Percentiles rank a stretch among this genome's conserved stretches.
phyloP scores from a whole-genome alignment of 2,797 vertebrate genomes.

The Rhodeus uyekii region DNA sequence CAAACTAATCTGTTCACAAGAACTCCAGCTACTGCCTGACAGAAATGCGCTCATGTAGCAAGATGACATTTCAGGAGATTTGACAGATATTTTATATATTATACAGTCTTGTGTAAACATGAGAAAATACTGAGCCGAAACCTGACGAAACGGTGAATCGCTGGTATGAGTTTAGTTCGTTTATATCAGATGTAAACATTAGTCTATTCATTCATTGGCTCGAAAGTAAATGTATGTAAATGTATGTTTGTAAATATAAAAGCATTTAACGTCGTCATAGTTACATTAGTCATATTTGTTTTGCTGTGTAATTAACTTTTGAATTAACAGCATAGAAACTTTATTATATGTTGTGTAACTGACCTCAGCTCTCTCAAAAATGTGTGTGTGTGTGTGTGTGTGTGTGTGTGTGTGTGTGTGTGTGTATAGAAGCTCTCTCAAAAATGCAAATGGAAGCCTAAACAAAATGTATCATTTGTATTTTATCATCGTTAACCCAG shows the following conservation, averaged over 20 bases:
- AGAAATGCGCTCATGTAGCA: conserved; percentile 21
- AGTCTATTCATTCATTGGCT: not conserved
- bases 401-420: too few relatives aligned
- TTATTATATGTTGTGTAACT: not conserved
- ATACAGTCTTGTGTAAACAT: not conserved
- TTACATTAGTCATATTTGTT: not conserved
- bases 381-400: too few relatives aligned
- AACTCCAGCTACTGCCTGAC: conserved; percentile 3
- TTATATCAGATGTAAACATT: not conserved
- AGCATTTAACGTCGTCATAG: too few relatives aligned
- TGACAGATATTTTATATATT: not conserved
- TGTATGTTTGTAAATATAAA: not conserved
- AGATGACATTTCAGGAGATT: conserved; percentile 4
- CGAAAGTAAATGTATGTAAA: not conserved
- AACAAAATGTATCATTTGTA: not conserved
- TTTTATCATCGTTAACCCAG: too few relatives aligned
- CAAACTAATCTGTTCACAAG: not conserved
- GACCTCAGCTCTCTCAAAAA: not conserved
- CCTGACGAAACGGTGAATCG: not conserved
- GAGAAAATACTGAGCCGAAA: not conserved
- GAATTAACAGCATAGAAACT: not conserved
- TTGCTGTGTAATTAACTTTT: not conserved
- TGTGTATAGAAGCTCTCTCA: not conserved
- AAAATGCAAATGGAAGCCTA: not conserved
- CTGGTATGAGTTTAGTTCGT: conserved; percentile 13